A percentile compares a stretch with the other conserved stretches of the same genome.
phyloP scores from a whole-genome alignment of 2,113 vertebrate genomes.

The Mixornis gularis region DNA sequence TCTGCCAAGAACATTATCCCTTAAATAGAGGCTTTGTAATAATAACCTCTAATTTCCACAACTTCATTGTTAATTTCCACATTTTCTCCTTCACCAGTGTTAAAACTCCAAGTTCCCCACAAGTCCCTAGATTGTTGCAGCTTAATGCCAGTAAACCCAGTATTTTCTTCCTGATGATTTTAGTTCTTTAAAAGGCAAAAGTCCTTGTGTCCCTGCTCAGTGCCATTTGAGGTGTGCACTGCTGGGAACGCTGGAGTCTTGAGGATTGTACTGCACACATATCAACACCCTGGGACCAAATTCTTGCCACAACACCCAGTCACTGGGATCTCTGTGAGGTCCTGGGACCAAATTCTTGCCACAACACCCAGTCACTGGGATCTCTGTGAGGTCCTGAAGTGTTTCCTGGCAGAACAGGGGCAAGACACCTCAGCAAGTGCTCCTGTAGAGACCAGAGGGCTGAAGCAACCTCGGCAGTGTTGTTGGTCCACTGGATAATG shows the following conservation, averaged over 20 bases:
- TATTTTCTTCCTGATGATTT: neutral
- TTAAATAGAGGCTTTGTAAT: slow-evolving; percentile 53
- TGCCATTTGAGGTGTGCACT: neutral
- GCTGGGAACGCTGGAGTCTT: neutral
- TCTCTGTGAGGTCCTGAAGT: neutral
- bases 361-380: neutral
- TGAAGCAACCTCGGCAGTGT: neutral
- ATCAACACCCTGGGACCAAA: neutral
- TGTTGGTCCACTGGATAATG: neutral
- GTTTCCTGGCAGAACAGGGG: neutral
- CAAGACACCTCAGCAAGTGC: too few relatives aligned
- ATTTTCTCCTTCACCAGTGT: neutral
- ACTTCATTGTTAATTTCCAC: slow-evolving; percentile 42
- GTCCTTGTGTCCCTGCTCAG: neutral
- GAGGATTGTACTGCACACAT: neutral
- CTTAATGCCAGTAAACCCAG: neutral
- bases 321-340: neutral
- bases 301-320: neutral
- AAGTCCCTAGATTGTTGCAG: neutral
- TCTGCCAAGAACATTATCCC: slow-evolving; percentile 58
- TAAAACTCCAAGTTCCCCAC: neutral
- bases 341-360: neutral
- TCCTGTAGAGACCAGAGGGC: neutral
- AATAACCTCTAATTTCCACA: slow-evolving; percentile 52
- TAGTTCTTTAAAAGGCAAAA: neutral